Conservation (phyloP, 1,140 invertebrate species). For the Drosophila santomea region DNA sequence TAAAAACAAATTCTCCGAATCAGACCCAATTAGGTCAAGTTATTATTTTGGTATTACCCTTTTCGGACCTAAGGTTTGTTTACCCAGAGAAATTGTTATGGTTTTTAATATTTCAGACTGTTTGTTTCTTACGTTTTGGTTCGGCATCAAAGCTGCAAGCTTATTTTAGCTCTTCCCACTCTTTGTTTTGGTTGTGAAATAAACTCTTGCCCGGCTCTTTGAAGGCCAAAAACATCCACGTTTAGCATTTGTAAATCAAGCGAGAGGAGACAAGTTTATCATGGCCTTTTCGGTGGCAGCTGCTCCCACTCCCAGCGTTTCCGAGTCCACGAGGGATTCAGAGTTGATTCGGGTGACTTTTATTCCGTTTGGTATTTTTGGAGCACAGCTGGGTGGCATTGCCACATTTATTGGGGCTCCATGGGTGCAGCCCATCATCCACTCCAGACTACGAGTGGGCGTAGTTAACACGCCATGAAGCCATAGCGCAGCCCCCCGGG, state of each 20-base stretch:
- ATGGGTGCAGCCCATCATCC: slow-evolving; percentile 20
- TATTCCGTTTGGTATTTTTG: slow-evolving; percentile 25
- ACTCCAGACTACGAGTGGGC: slow-evolving; percentile 24
- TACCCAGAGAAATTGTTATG: too few species aligned
- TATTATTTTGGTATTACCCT: background rate
- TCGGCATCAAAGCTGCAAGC: background rate
- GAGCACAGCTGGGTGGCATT: slow-evolving; percentile 1
- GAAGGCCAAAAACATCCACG: slow-evolving; percentile 15
- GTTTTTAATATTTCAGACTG: too few species aligned
- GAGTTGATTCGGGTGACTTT: slow-evolving; percentile 19
- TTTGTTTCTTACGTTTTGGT: background rate
- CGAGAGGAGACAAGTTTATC: slow-evolving; percentile 56
- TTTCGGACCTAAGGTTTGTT: too few species aligned
- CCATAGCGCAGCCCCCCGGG: slow-evolving; percentile 42
- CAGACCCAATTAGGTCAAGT: slow-evolving; percentile 14
- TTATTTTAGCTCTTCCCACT: background rate
- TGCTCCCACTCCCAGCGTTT: slow-evolving; percentile 54
- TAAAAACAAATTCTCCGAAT: slow-evolving; percentile 7
- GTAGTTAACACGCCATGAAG: slow-evolving; percentile 49
- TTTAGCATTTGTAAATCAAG: slow-evolving; percentile 61
- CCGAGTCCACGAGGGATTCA: slow-evolving; percentile 12
- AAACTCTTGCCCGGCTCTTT: background rate
- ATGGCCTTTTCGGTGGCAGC: slow-evolving; percentile 53
- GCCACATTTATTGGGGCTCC: slow-evolving; percentile 6
- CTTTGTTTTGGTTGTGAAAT: slow-evolving; percentile 13